A percentile compares a stretch with the other conserved stretches of the same genome.
Conservation (phyloP, 2,888 invertebrate species). For the Bruchidius siliquastri region DNA sequence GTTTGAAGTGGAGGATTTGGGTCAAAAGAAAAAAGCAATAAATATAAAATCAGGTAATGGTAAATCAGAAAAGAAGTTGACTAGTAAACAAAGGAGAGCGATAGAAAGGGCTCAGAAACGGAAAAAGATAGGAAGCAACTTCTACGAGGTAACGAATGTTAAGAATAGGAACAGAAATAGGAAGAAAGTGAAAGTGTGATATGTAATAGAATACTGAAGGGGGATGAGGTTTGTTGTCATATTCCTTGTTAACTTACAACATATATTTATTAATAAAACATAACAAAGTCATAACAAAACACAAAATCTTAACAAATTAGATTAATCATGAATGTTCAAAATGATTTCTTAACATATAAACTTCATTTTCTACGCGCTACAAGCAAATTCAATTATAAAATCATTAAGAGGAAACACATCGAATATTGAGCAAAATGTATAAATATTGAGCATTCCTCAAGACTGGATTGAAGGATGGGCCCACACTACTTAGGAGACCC, state of each 20-base stretch:
- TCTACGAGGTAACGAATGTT: constrained; percentile 84
- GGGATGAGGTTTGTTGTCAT: neutral
- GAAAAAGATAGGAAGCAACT: constrained; percentile 82
- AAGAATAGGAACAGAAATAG: constrained; percentile 79
- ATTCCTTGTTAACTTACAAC: neutral
- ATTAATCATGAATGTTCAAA: neutral
- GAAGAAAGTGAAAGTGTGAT: constrained; percentile 44
- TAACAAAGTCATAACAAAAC: neutral
- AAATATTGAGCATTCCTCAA: neutral
- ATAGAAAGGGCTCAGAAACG: constrained; percentile 69
- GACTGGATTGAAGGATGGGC: too few relatives aligned
- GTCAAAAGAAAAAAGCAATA: constrained; percentile 22
- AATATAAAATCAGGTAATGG: constrained; percentile 30
- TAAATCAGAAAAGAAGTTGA: constrained; percentile 52
- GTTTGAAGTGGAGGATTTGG: constrained; percentile 48
- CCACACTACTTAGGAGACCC: too few relatives aligned
- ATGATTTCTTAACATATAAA: neutral
- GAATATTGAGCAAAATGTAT: neutral
- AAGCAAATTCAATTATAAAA: neutral
- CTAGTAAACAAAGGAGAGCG: constrained; percentile 73
- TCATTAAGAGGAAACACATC: neutral
- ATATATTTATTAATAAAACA: neutral
- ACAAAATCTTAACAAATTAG: neutral
- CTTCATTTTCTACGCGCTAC: neutral
- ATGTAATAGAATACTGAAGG: constrained; percentile 3